These are phyloP conservation scores for Protonibea diacanthus DNA, from an alignment of 2,797 vertebrate species.

Conservation along the genomic window DNA sequence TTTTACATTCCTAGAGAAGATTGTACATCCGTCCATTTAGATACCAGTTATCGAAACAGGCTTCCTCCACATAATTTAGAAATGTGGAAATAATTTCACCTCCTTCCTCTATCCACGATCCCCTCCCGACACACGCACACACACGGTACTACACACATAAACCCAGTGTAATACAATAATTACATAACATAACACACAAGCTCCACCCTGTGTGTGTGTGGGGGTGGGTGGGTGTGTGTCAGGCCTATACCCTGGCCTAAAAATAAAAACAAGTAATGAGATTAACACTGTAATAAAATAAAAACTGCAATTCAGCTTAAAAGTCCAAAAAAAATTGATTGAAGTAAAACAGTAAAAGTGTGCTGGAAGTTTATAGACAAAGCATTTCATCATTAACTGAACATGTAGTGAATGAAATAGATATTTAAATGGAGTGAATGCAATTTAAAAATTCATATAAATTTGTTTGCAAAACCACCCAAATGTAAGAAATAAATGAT, in stretches of 20 bases:
- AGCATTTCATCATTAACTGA: background rate
- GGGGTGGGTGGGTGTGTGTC: conserved; percentile 3
- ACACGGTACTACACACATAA: conserved; percentile 3
- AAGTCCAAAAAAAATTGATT: too few relatives aligned
- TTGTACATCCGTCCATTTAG: conserved; percentile 35
- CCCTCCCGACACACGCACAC: background rate
- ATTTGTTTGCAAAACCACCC: conserved; percentile 6
- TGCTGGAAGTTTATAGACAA: background rate
- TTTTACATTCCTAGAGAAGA: conserved; percentile 44
- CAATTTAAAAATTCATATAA: background rate
- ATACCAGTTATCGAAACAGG: conserved; percentile 26
- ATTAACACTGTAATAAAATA: background rate
- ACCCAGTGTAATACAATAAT: conserved; percentile 8
- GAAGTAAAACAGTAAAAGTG: background rate
- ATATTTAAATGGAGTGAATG: conserved; percentile 10
- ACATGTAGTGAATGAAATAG: background rate
- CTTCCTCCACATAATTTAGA: conserved; percentile 39
- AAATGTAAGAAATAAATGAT: conserved; percentile 7
- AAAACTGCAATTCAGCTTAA: background rate
- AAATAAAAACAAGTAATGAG: conserved; percentile 6
- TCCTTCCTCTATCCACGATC: background rate
- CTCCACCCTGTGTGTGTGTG: conserved; percentile 21
- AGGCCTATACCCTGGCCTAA: background rate
- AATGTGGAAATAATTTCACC: conserved; percentile 35
- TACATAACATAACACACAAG: conserved; percentile 18